Percentiles rank a stretch among this genome's conserved stretches.
Evolutionary conservation across 2,888 invertebrate genomes (phyloP).

Genomic region (Eupithecia dodoneata): DNA sequence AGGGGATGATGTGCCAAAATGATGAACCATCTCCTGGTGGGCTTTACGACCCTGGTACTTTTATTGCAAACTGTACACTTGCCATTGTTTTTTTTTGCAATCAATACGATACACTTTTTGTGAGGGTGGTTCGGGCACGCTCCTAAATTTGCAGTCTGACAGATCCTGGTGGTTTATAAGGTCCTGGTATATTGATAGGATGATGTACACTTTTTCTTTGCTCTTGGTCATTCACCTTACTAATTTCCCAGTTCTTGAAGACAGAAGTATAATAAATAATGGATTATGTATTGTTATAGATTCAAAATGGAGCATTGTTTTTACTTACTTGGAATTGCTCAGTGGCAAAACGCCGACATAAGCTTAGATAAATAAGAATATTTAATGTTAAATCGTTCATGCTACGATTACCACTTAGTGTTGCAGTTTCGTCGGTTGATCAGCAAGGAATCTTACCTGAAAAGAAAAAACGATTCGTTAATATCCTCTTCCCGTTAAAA

Average conservation of each 20-base stretch:
- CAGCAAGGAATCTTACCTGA: slow-evolving; percentile 58
- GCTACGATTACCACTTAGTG: background rate
- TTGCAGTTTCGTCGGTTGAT: background rate
- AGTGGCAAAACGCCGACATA: background rate
- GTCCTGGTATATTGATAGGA: slow-evolving; percentile 65
- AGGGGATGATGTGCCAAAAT: slow-evolving; percentile 7
- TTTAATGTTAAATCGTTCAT: background rate
- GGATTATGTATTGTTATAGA: background rate
- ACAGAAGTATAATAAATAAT: slow-evolving; percentile 11
- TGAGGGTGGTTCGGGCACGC: background rate
- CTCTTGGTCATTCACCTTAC: slow-evolving; percentile 12
- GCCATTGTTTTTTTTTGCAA: slow-evolving; percentile 3
- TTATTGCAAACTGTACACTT: slow-evolving; percentile 13
- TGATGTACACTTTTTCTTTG: slow-evolving; percentile 61
- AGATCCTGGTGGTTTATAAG: slow-evolving; percentile 2
- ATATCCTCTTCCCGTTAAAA: background rate
- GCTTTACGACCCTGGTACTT: slow-evolving; percentile 20
- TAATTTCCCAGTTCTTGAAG: slow-evolving; percentile 13
- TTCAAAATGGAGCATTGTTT: background rate
- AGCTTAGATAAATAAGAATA: background rate
- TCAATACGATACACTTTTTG: background rate
- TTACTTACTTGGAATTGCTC: background rate
- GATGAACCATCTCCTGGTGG: slow-evolving; percentile 10
- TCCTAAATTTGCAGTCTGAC: slow-evolving; percentile 3
- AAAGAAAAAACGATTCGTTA: slow-evolving; percentile 40